A percentile compares a stretch with the other conserved stretches of the same genome.
Evolutionary conservation across 2,888 invertebrate genomes (phyloP).

Genomic region (Xestia c-nigrum): DNA sequence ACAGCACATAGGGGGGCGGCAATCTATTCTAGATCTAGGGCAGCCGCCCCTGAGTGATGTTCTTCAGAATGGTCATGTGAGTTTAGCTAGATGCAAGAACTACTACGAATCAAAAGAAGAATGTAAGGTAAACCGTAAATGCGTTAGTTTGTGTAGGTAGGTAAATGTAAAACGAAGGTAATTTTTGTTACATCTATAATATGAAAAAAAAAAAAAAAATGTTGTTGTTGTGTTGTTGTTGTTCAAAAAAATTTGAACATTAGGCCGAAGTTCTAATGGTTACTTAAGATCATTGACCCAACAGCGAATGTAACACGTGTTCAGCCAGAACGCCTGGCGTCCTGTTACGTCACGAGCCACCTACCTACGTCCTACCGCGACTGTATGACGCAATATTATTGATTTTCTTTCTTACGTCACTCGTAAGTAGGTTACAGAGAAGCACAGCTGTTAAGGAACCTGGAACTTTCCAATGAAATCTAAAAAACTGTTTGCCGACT

Average conservation of each 20-base stretch:
- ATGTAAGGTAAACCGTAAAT: no score
- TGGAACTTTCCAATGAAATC: background rate
- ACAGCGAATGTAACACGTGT: conserved; percentile 1
- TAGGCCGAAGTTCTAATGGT: background rate
- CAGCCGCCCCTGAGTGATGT: no score
- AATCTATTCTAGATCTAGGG: no score
- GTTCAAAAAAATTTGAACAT: no score
- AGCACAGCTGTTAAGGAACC: background rate
- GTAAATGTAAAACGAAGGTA: background rate
- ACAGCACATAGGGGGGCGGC: no score
- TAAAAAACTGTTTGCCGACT: no score
- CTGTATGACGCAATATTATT: conserved; percentile 33
- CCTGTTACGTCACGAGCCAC: conserved; percentile 34
- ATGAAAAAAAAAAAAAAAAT: no score
- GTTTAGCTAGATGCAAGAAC: no score
- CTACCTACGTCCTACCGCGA: background rate
- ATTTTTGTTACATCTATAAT: background rate
- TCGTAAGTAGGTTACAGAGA: background rate
- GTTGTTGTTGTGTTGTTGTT: no score
- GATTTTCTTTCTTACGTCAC: conserved; percentile 30
- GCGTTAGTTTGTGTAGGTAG: no score
- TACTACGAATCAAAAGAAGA: no score
- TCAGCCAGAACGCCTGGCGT: conserved; percentile 1
- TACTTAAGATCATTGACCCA: conserved; percentile 27
- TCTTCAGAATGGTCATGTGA: no score